These are phyloP conservation scores for Mystacides longicornis DNA, from an alignment of 2,888 invertebrate genomes.

Conservation along the genomic window DNA sequence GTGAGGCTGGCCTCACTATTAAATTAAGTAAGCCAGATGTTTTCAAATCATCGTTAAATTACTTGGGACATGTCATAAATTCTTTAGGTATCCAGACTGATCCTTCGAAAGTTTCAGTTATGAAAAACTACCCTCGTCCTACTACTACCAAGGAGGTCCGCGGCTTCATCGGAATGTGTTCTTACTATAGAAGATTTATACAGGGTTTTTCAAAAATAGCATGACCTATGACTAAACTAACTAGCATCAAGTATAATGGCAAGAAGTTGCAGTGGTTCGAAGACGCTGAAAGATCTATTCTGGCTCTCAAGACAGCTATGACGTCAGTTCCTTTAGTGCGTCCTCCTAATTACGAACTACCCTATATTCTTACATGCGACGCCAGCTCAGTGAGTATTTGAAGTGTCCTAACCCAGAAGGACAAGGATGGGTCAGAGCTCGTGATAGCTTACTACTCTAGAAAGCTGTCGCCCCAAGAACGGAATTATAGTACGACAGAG, in stretches of 20 bases:
- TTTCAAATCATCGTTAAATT: background rate
- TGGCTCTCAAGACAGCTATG: conserved; percentile 9
- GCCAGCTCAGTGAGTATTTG: conserved; percentile 14
- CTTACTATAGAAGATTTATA: conserved; percentile 16
- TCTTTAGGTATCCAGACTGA: conserved; percentile 20
- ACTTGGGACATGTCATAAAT: conserved; percentile 8
- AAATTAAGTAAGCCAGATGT: background rate
- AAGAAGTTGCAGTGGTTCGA: conserved; percentile 6
- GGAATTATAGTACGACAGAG: background rate
- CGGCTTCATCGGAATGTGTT: conserved; percentile 13
- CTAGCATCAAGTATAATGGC: conserved; percentile 18
- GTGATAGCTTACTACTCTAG: conserved; percentile 1
- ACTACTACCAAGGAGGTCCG: conserved; percentile 15
- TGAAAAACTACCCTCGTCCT: conserved; percentile 16
- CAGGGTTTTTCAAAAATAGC: conserved; percentile 1
- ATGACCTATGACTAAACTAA: conserved; percentile 3
- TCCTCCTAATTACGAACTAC: conserved; percentile 13
- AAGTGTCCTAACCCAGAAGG: conserved; percentile 12
- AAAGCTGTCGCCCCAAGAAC: background rate
- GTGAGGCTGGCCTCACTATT: too few species aligned
- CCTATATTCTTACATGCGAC: too few species aligned
- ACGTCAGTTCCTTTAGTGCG: conserved; percentile 16
- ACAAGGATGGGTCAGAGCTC: too few species aligned
- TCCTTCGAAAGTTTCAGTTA: conserved; percentile 18
- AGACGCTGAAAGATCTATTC: conserved; percentile 8